phyloP scores from a whole-genome alignment of 2,888 invertebrate genomes.

The Sinhomidia bicolor region DNA sequence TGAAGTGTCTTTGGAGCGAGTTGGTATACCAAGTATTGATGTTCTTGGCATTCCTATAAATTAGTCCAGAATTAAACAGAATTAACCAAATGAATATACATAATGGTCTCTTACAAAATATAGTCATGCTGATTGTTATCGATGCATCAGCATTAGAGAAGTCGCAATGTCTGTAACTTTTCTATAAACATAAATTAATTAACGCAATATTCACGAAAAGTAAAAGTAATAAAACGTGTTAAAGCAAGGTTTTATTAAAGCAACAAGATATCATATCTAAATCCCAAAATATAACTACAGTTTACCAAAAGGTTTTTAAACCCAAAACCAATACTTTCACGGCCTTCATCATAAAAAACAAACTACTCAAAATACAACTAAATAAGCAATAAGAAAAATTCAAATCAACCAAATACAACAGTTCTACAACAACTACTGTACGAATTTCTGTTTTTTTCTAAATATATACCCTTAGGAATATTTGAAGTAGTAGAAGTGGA shows the following conservation, averaged over 20 bases:
- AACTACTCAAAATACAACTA: background rate
- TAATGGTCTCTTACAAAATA: no score
- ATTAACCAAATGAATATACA: background rate
- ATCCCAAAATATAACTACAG: no score
- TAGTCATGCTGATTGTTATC: constrained; percentile 41
- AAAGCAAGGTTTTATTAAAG: no score
- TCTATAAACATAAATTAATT: background rate
- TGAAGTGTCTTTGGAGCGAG: constrained; percentile 84
- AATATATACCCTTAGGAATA: constrained; percentile 85
- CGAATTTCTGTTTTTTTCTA: constrained; percentile 53
- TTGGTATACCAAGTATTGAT: constrained; percentile 90
- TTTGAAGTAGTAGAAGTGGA: constrained; percentile 86
- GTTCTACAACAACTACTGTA: background rate
- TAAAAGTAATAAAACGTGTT: no score
- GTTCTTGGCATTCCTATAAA: constrained; percentile 89
- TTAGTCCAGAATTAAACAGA: constrained; percentile 36
- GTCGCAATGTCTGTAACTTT: background rate
- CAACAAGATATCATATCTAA: no score
- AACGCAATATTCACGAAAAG: no score
- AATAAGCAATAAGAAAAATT: background rate
- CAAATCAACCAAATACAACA: background rate
- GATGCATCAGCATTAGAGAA: constrained; percentile 32
- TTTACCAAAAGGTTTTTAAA: no score
- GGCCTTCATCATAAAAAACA: background rate
- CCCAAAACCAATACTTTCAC: no score